These are phyloP conservation scores for Nemotelus nigrinus DNA, from an alignment of 2,888 invertebrate genomes.

Conservation along the genomic window DNA sequence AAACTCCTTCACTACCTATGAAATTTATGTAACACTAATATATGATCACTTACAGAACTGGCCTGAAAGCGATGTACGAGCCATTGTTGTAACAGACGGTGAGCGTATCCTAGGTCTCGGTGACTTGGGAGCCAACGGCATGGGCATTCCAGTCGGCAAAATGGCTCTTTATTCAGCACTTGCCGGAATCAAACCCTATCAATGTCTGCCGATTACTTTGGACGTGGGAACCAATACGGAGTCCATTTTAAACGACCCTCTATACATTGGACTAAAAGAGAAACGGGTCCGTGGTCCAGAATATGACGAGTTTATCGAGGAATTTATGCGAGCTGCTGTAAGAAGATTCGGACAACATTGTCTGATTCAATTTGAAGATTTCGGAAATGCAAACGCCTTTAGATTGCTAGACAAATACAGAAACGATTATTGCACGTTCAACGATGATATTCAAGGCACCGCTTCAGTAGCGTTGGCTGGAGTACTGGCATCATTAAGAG, in stretches of 20 bases:
- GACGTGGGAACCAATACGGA: constrained; percentile 93
- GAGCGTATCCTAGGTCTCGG: constrained; percentile 97
- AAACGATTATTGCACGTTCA: constrained; percentile 91
- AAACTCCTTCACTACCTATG: constrained; percentile 30
- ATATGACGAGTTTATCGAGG: constrained; percentile 95
- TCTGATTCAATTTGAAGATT: constrained; percentile 96
- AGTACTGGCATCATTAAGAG: constrained; percentile 82
- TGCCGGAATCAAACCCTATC: constrained; percentile 94
- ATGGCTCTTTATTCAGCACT: constrained; percentile 95
- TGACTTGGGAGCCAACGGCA: constrained; percentile 96
- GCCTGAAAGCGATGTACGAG: constrained; percentile 87
- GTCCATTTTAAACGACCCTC: constrained; percentile 86
- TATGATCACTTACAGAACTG: constrained; percentile 65
- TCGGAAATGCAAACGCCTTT: constrained; percentile 97
- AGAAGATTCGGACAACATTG: constrained; percentile 85
- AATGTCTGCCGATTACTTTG: constrained; percentile 92
- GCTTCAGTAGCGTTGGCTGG: constrained; percentile 97
- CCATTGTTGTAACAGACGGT: constrained; percentile 96
- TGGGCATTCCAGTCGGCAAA: constrained; percentile 99
- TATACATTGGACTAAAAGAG: constrained; percentile 93
- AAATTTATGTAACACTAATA: neutral
- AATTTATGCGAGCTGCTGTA: constrained; percentile 95
- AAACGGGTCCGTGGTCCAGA: constrained; percentile 81
- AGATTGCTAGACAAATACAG: constrained; percentile 90
- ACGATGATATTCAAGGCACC: constrained; percentile 99